These are phyloP conservation scores for Apis dorsata DNA, from an alignment of 1,140 invertebrate species.

Conservation along the genomic window DNA sequence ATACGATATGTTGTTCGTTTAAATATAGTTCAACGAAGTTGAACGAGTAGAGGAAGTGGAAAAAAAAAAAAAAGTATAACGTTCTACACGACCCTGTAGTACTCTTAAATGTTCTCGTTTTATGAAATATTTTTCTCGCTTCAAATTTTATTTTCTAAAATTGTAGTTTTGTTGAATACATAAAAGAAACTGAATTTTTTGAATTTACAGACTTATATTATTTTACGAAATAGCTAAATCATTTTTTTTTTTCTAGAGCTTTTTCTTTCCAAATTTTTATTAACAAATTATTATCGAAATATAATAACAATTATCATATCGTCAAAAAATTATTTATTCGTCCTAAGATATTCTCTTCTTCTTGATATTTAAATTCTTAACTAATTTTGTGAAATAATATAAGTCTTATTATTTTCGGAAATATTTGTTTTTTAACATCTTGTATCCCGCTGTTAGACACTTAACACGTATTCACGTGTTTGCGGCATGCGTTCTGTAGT, in stretches of 20 bases:
- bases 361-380: not conserved
- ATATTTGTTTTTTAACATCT: not conserved
- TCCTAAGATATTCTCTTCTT: not conserved
- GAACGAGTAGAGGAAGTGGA: not conserved
- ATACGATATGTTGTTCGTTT: constrained; percentile 1
- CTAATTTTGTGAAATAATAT: not conserved
- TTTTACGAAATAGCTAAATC: not conserved
- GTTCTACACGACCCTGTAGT: constrained; percentile 22
- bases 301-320: not conserved
- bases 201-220: not conserved
- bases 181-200: no score
- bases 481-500: constrained; percentile 59
- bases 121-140: not conserved
- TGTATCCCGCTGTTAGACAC: constrained; percentile 18
- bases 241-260: not conserved
- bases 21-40: constrained; percentile 18
- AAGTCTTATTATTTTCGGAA: not conserved
- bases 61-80: not conserved
- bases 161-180: not conserved
- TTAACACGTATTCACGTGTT: constrained; percentile 24
- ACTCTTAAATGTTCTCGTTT: not conserved
- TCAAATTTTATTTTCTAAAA: constrained; percentile 7
- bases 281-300: not conserved
- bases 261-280: not conserved
- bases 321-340: not conserved